These are phyloP conservation scores for Trypoxylon attenuatum DNA, from an alignment of 2,888 invertebrate genomes.

Conservation along the genomic window DNA sequence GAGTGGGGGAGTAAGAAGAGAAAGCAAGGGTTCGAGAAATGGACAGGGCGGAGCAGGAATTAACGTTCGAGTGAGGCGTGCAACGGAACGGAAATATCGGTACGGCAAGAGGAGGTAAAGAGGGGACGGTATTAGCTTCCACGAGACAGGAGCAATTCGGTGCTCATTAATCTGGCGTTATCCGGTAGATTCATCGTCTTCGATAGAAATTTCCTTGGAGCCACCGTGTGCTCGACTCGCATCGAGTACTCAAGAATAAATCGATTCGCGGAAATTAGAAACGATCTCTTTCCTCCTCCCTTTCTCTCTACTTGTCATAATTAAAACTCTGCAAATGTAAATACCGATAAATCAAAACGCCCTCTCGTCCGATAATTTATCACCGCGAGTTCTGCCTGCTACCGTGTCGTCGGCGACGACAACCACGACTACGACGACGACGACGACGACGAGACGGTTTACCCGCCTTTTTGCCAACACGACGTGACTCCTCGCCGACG, in stretches of 20 bases:
- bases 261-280: constrained; percentile 45
- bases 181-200: constrained; percentile 54
- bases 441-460: no score
- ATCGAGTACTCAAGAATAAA: constrained; percentile 6
- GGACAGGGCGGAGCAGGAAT: constrained; percentile 3
- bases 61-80: neutral
- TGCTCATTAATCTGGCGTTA: constrained; percentile 58
- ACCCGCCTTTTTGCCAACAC: no score
- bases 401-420: no score
- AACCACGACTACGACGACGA: no score
- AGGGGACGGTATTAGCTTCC: neutral
- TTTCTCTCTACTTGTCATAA: constrained; percentile 8
- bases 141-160: constrained; percentile 24
- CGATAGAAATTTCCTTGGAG: constrained; percentile 54
- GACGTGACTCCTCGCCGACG: no score
- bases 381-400: constrained; percentile 2
- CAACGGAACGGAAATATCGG: constrained; percentile 17
- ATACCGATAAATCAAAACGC: constrained; percentile 26
- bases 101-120: constrained; percentile 13
- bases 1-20: neutral
- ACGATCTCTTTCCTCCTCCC: neutral
- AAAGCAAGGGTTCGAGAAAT: neutral
- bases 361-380: constrained; percentile 9
- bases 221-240: constrained; percentile 9
- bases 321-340: constrained; percentile 44